A percentile compares a stretch with the other conserved stretches of the same genome.
Conservation (phyloP, 2,797 vertebrate species). For the Ctenopoma kingsleyae region DNA sequence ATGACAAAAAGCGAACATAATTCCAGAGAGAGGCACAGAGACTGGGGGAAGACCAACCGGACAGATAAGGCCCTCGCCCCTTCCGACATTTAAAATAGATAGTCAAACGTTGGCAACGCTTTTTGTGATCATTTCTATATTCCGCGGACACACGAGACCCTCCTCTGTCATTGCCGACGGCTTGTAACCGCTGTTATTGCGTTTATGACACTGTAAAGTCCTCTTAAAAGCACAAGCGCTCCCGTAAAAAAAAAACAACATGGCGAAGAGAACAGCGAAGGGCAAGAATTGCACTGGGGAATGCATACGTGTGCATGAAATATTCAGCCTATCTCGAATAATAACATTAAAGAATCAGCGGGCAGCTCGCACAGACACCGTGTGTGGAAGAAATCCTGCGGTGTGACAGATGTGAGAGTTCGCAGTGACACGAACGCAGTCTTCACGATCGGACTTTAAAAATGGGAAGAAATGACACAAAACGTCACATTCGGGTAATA, state of each 20-base stretch:
- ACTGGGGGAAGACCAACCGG: constrained; percentile 51
- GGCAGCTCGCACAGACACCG: constrained; percentile 31
- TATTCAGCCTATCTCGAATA: constrained; percentile 80
- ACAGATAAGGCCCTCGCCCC: constrained; percentile 84
- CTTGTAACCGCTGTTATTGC: constrained; percentile 74
- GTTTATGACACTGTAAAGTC: constrained; percentile 75
- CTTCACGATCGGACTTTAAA: constrained; percentile 61
- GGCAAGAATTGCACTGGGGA: constrained; percentile 82
- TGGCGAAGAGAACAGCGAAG: constrained; percentile 86
- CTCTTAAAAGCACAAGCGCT: constrained; percentile 72
- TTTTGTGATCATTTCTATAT: constrained; percentile 32
- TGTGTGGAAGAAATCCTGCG: not conserved
- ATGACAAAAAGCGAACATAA: constrained; percentile 76
- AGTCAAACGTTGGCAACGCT: constrained; percentile 58
- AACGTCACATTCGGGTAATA: constrained; percentile 55
- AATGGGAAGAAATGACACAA: constrained; percentile 53
- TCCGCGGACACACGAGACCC: constrained; percentile 39
- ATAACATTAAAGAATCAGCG: constrained; percentile 66
- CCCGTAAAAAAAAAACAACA: constrained; percentile 85
- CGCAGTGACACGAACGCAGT: constrained; percentile 43
- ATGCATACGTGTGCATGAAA: constrained; percentile 95
- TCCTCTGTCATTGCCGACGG: constrained; percentile 57
- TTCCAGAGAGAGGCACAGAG: constrained; percentile 69
- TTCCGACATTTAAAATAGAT: constrained; percentile 83
- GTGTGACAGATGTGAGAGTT: constrained; percentile 18